These are phyloP conservation scores for Spilogale gracilis DNA, from an alignment of 2,113 vertebrate genomes.

Conservation along the genomic window DNA sequence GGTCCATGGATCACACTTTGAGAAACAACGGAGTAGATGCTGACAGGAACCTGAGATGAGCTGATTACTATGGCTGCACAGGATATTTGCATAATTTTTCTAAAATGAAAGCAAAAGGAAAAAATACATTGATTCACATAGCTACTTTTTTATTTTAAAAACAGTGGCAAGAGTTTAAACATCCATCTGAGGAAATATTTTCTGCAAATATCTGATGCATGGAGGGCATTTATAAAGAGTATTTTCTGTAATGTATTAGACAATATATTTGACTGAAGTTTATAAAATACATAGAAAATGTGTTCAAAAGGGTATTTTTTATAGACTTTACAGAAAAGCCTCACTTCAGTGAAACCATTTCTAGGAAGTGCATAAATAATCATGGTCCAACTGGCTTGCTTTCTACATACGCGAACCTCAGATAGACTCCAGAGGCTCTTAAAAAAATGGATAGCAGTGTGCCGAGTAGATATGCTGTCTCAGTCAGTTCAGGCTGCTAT, in stretches of 20 bases:
- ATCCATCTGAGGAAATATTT: neutral
- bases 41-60: neutral
- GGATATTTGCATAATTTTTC: neutral
- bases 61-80: neutral
- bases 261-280: constrained; percentile 30
- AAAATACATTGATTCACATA: neutral
- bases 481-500: neutral
- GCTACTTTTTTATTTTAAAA: neutral
- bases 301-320: constrained; percentile 55
- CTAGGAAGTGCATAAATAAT: constrained; percentile 62
- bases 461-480: constrained; percentile 20
- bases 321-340: constrained; percentile 37
- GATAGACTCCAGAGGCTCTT: constrained; percentile 25
- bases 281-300: constrained; percentile 59
- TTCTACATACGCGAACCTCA: constrained; percentile 52
- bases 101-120: constrained; percentile 21
- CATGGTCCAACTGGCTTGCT: constrained; percentile 47
- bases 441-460: constrained; percentile 13
- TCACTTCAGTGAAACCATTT: constrained; percentile 65
- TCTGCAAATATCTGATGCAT: constrained; percentile 7
- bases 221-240: neutral
- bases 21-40: neutral
- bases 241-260: neutral
- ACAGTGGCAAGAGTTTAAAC: constrained; percentile 24
- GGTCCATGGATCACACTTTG: neutral